Evolutionary conservation across 2,888 invertebrate species (phyloP), one percentile per base, ranked within the genome.

Genomic region (Spisula solida): DNA sequence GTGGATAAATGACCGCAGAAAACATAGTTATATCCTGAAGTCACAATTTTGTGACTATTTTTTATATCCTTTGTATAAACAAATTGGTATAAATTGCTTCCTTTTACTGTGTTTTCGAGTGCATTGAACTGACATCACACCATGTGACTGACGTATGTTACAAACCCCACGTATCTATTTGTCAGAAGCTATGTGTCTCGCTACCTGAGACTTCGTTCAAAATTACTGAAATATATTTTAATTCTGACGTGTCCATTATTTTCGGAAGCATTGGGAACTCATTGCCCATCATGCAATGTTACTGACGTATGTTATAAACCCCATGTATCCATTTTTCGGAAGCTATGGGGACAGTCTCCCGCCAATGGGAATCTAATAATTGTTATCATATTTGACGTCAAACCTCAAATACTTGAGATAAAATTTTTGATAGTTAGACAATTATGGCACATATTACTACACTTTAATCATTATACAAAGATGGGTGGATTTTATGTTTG

Each of bases 351-450:
- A 75, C 75, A 75, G 31, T 75, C 75, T 75, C 75, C 34, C 34
- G 60, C 31, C 82, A 82, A 41, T 66, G 47, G 31, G 75, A 75
- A 75, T 75, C 34, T 75, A 75, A 75, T 31, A 47, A 83, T 47
- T 47, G 66, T 83, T 83, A 83, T 83, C 82, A 70, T 60, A 34
- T 31, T 70, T 83, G 82, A 83, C 82, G 82, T 83, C 82, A 83
- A 70, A 60, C 82, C 12, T 70, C n/a, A 41, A 70, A 47, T 83
- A 25, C 41, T 83, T 47, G 48, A 83, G 82, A 83, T 83, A 83
- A 66, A 83, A 48, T 8, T 70, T 47, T 83, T 25, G 41, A 82
- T 82, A 83, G 48, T 47, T 70, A 47, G 47, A 25, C 70, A 6
- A 60, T 82, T 60, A 34, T 82, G 82, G 60, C 82, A 82, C 60